Evolutionary conservation across 2,113 vertebrate species (phyloP), one percentile per base, ranked within the genome.

Genomic region (Lontra canadensis): DNA sequence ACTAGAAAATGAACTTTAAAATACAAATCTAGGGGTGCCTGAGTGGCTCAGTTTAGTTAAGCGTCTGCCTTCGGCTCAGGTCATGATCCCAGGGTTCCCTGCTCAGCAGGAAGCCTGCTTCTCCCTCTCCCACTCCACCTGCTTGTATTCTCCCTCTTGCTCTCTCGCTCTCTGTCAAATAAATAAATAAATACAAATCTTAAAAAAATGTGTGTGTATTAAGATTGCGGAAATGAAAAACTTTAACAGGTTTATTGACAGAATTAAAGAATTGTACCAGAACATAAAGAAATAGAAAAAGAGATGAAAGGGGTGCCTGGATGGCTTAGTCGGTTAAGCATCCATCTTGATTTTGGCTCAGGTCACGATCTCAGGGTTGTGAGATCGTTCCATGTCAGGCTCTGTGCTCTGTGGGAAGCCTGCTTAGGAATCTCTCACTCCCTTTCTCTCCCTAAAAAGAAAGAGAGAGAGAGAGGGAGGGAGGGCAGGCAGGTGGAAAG

Each of bases 1-100:
- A 76, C 39, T 96, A 83, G 71, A 78, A 96, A 95, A 69, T 44
- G 52, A 47, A 86, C 71, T 95, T 88, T 57, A 69, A 69, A 95
- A 81, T 71, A 59, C 21, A 34, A 67, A 42, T 90, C 42, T 61
- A 34, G 59, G 59, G 59, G 59, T 4, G 59, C 59, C 23, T 61
- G 59, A 3, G 23, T 25, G 59, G 23, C 59, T 61, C 9, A 25
- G 59, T 61, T 10, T 55, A 55, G 23, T 61, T 61, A 61, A 61
- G 9, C 1, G 3, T 61, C 59, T 61, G 23, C 59, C 59, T 61
- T 61, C 23, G 0, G 59, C 25, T 61, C 59, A 61, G 59, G 59
- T 61, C 23, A 26, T 61, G 59, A 26, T 61, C 59, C 59, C 25
- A 61, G 59, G 59, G 59, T 26, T 61, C 10, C 25, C 25, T 26